Percentiles rank a stretch among this genome's conserved stretches.
phyloP scores from a whole-genome alignment of 2,113 vertebrate species.

The Malaclemys terrapin region DNA sequence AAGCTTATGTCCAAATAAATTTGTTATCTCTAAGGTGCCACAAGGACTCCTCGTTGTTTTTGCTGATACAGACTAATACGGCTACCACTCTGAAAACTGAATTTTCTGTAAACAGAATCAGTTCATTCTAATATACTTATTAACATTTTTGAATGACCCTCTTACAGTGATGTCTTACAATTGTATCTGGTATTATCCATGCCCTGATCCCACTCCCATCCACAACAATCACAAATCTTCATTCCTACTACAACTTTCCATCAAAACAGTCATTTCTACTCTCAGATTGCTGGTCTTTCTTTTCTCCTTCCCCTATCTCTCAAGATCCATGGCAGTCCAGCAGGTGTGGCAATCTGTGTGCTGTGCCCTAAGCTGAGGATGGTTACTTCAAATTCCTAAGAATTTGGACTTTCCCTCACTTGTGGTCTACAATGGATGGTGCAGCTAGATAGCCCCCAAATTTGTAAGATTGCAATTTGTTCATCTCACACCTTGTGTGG shows the following conservation, averaged over 20 bases:
- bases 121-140: not conserved
- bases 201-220: not conserved
- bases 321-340: not conserved
- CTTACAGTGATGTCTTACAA: not conserved
- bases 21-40: too few species aligned
- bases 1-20: too few species aligned
- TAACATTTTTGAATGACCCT: too few species aligned
- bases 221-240: not conserved
- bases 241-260: not conserved
- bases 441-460: not conserved
- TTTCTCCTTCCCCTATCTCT: not conserved
- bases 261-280: not conserved
- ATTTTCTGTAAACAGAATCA: not conserved
- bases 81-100: not conserved
- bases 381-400: too few species aligned
- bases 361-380: too few species aligned
- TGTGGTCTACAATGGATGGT: too few species aligned
- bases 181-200: rapidly evolving
- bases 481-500: too few species aligned
- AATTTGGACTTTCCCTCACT: too few species aligned
- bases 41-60: too few species aligned
- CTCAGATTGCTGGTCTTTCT: not conserved
- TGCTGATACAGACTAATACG: too few species aligned
- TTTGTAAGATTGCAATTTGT: not conserved
- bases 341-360: too few species aligned